Conservation (phyloP, 2,113 vertebrate genomes). For the Channa maculata region DNA sequence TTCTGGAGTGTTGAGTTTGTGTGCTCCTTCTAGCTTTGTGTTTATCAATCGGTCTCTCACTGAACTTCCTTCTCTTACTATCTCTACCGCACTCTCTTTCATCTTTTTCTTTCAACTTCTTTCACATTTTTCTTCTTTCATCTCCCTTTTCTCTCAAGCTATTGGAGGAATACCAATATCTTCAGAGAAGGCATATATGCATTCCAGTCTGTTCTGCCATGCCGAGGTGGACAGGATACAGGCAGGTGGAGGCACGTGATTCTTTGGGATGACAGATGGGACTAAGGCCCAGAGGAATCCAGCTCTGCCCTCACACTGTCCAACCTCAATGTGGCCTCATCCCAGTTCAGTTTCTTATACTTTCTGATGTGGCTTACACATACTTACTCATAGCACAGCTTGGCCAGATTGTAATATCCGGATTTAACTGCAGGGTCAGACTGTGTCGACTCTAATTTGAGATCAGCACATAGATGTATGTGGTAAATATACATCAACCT, state of each 20-base stretch:
- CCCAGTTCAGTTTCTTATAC: slow-evolving; percentile 15
- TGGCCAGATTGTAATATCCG: too few species aligned
- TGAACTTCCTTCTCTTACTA: neutral
- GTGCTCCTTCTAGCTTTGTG: too few species aligned
- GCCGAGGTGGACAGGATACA: slow-evolving; percentile 32
- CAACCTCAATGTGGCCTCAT: neutral
- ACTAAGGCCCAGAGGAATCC: slow-evolving; percentile 39
- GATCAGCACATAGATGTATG: too few species aligned
- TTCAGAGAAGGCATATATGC: slow-evolving; percentile 26
- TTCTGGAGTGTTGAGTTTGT: too few species aligned
- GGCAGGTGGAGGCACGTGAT: slow-evolving; percentile 28
- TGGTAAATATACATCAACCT: too few species aligned
- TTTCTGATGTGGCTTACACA: neutral
- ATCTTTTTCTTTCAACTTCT: slow-evolving; percentile 29
- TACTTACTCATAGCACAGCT: neutral
- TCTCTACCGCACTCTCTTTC: neutral
- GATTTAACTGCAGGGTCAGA: too few species aligned
- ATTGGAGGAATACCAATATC: slow-evolving; percentile 39
- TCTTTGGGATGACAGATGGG: slow-evolving; percentile 42
- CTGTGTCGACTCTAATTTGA: too few species aligned
- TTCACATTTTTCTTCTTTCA: slow-evolving; percentile 31
- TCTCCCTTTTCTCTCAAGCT: slow-evolving; percentile 26
- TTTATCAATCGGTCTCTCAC: neutral
- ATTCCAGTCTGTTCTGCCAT: slow-evolving; percentile 41
- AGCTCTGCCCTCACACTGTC: slow-evolving; percentile 21